phyloP scores from a whole-genome alignment of 2,888 invertebrate genomes.

The Drosophila melanosoma region DNA sequence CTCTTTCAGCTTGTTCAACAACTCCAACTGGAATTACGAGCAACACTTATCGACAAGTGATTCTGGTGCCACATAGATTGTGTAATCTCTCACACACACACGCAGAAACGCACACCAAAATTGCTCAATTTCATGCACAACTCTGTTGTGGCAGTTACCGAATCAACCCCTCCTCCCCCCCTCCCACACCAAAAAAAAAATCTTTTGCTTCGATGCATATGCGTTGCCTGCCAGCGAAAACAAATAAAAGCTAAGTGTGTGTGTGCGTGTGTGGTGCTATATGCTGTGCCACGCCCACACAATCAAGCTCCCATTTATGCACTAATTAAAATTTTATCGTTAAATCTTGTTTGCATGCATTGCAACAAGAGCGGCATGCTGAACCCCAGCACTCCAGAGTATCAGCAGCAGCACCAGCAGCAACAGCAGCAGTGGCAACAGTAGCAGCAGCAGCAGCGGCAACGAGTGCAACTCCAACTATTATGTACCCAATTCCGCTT shows the following conservation, averaged over 20 bases:
- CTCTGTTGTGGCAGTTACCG: constrained; percentile 16
- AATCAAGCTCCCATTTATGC: constrained; percentile 80
- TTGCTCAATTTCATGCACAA: constrained; percentile 74
- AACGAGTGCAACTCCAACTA: constrained; percentile 2
- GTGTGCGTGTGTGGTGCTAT: constrained; percentile 28
- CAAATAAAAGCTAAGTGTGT: constrained; percentile 67
- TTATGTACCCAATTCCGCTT: not conserved
- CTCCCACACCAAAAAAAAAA: not conserved
- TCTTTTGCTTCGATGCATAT: constrained; percentile 18
- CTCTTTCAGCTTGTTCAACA: not conserved
- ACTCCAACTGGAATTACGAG: constrained; percentile 14
- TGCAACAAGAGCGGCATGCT: constrained; percentile 64
- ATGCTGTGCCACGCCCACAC: constrained; percentile 74
- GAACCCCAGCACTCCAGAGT: constrained; percentile 34
- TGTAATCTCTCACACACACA: not conserved
- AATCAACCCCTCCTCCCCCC: not conserved
- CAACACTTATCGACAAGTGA: constrained; percentile 26
- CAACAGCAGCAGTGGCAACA: not conserved
- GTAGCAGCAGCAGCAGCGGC: not conserved
- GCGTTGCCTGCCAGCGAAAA: constrained; percentile 53
- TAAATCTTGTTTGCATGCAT: constrained; percentile 81
- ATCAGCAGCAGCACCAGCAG: not conserved
- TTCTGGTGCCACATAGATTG: constrained; percentile 6
- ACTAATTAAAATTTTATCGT: constrained; percentile 81
- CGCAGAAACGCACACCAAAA: constrained; percentile 40